A percentile compares a stretch with the other conserved stretches of the same genome.
Evolutionary conservation across 2,888 invertebrate species (phyloP).

Genomic region (Mythimna impura): DNA sequence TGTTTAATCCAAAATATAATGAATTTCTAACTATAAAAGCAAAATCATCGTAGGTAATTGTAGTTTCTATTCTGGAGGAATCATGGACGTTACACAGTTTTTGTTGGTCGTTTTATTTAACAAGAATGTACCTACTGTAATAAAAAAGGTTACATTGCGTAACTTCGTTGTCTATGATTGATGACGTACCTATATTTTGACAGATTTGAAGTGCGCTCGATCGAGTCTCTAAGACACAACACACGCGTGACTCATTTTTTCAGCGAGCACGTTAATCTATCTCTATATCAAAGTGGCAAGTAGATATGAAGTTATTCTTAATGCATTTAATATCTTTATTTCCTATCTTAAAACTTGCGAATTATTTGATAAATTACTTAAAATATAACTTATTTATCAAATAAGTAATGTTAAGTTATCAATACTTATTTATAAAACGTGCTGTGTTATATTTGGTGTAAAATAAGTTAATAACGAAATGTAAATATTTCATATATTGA

Average conservation of each 20-base stretch:
- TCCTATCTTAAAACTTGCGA: constrained; percentile 27
- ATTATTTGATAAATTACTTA: constrained; percentile 10
- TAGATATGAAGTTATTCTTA: constrained; percentile 21
- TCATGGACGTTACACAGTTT: constrained; percentile 24
- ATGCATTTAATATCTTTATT: constrained; percentile 20
- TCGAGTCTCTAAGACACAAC: constrained; percentile 27
- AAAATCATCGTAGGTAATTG: constrained; percentile 38
- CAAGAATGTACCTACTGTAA: constrained; percentile 31
- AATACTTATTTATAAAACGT: not conserved
- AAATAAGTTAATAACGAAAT: not conserved
- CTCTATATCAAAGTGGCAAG: constrained; percentile 13
- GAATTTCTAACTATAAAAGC: constrained; percentile 6
- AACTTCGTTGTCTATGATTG: constrained; percentile 35
- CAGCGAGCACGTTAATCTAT: constrained; percentile 21
- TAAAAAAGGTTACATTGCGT: constrained; percentile 43
- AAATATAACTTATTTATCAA: constrained; percentile 3
- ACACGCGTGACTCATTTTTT: constrained; percentile 35
- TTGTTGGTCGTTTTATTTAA: constrained; percentile 28
- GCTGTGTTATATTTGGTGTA: not conserved
- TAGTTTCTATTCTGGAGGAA: constrained; percentile 37
- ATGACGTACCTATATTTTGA: constrained; percentile 46
- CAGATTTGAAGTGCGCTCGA: constrained; percentile 34
- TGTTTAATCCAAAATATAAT: constrained; percentile 15
- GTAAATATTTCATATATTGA: not conserved
- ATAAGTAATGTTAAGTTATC: constrained; percentile 8